Evolutionary conservation across 2,888 invertebrate genomes (phyloP).

Genomic region (Trachelus stipa): DNA sequence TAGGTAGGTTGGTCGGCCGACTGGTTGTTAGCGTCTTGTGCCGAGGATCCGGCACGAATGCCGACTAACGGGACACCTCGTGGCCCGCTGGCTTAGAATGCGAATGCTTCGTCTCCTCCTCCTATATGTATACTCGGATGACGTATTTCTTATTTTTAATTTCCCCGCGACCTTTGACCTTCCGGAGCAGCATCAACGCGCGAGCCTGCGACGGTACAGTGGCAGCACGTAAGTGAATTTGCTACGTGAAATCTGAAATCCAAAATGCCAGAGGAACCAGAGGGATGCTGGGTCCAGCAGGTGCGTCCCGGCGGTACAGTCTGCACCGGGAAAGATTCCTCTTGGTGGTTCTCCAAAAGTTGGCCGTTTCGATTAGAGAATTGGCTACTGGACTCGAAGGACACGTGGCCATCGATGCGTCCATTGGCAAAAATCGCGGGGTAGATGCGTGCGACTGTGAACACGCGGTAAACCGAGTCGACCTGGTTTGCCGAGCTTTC

Average conservation of each 20-base stretch:
- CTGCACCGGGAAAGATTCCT: not conserved
- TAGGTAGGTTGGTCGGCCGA: not conserved
- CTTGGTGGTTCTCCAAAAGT: not conserved
- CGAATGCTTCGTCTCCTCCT: constrained; percentile 23
- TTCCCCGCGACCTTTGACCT: not conserved
- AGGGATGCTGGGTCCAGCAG: not conserved
- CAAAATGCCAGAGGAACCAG: not conserved
- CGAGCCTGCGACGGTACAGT: not conserved
- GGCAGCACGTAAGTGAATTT: not conserved
- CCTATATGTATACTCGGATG: not conserved
- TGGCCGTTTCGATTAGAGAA: not conserved
- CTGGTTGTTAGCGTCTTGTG: not conserved
- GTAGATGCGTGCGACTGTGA: not conserved
- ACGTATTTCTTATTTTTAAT: not conserved
- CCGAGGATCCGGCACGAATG: constrained; percentile 20
- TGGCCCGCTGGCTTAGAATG: constrained; percentile 55
- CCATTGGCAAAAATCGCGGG: not conserved
- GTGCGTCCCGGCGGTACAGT: not conserved
- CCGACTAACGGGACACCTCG: constrained; percentile 55
- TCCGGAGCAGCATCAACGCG: not conserved
- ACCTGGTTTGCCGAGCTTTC: not conserved
- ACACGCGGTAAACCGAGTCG: not conserved
- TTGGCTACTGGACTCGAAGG: not conserved
- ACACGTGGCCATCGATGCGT: not conserved
- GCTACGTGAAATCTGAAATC: not conserved